Evolutionary conservation across 2,797 vertebrate genomes (phyloP).

Genomic region (Dendrocincla fuliginosa): DNA sequence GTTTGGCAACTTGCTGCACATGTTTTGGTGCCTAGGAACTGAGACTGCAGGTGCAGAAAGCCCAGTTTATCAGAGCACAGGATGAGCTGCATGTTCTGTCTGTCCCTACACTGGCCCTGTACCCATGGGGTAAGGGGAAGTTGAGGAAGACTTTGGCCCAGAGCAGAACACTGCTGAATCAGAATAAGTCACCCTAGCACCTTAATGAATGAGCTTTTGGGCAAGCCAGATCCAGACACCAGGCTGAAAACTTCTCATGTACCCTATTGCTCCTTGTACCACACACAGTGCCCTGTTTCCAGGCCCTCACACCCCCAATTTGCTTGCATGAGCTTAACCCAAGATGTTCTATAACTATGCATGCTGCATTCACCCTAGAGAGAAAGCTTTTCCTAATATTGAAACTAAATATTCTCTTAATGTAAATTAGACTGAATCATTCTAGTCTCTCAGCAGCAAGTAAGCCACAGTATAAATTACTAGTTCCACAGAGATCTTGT

Average conservation of each 20-base stretch:
- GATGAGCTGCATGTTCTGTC: not conserved
- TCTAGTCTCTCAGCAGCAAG: not conserved
- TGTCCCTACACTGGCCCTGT: not conserved
- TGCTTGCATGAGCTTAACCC: not conserved
- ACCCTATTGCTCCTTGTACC: not conserved
- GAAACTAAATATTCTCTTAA: not conserved
- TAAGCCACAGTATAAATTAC: not conserved
- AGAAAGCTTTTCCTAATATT: not conserved
- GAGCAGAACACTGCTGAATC: not conserved
- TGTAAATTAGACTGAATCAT: not conserved
- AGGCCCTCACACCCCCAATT: not conserved
- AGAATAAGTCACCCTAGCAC: not conserved
- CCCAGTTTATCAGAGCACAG: accelerated
- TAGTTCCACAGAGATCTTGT: not conserved
- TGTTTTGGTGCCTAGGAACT: accelerated
- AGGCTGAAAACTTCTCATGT: not conserved
- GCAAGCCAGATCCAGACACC: not conserved
- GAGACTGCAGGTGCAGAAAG: accelerated
- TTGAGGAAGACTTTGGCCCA: not conserved
- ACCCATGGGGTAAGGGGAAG: accelerated
- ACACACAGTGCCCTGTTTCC: accelerated
- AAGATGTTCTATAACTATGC: not conserved
- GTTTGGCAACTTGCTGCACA: accelerated
- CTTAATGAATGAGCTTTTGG: not conserved
- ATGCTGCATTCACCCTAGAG: not conserved